These are phyloP conservation scores for Mongoloraphidia duomilia DNA, from an alignment of 2,888 invertebrate species.

Conservation along the genomic window DNA sequence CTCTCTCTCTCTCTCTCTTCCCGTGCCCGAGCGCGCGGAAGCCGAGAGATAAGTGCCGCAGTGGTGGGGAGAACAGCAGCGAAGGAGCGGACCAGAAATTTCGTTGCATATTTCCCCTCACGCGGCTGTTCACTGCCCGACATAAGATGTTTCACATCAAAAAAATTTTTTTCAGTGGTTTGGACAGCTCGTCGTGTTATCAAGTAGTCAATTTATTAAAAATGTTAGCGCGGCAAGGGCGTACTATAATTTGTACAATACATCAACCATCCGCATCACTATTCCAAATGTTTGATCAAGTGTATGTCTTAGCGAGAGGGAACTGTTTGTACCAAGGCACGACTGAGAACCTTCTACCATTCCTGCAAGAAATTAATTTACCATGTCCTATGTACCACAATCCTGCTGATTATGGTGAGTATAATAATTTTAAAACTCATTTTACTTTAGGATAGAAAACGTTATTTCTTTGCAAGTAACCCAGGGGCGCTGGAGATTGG, in stretches of 20 bases:
- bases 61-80: too few species aligned
- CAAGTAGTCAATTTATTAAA: slow-evolving; percentile 71
- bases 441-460: too few species aligned
- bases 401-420: slow-evolving; percentile 88
- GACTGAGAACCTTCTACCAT: slow-evolving; percentile 56
- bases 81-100: too few species aligned
- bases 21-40: too few species aligned
- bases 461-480: too few species aligned
- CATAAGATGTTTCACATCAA: too few species aligned
- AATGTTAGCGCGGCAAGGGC: slow-evolving; percentile 66
- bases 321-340: slow-evolving; percentile 75
- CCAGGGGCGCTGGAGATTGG: too few species aligned
- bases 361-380: slow-evolving; percentile 57
- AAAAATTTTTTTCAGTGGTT: slow-evolving; percentile 61
- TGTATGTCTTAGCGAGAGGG: slow-evolving; percentile 73
- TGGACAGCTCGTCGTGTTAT: slow-evolving; percentile 78
- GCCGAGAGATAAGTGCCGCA: too few species aligned
- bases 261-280: slow-evolving; percentile 88
- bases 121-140: too few species aligned
- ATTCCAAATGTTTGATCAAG: slow-evolving; percentile 83
- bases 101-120: too few species aligned
- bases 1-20: too few species aligned
- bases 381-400: slow-evolving; percentile 87
- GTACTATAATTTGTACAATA: slow-evolving; percentile 84
- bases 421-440: slow-evolving; percentile 2